A percentile compares a stretch with the other conserved stretches of the same genome.
Evolutionary conservation across 2,888 invertebrate genomes (phyloP).

Genomic region (Drosophila paranaensis): DNA sequence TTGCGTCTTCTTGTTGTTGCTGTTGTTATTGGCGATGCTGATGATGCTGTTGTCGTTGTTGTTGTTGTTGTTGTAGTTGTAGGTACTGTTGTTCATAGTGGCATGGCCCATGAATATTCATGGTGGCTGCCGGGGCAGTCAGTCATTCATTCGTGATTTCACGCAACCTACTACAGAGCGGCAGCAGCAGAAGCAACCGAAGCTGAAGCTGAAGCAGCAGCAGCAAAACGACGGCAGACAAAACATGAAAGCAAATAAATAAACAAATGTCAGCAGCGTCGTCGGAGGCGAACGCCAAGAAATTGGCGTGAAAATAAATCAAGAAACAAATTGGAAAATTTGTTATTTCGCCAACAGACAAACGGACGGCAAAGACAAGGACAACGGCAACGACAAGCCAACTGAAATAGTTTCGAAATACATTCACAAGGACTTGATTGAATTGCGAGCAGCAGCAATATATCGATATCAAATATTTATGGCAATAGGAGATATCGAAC

Average conservation of each 20-base stretch:
- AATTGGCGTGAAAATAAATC: slow-evolving; percentile 80
- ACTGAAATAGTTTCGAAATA: slow-evolving; percentile 24
- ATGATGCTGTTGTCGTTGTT: slow-evolving; percentile 25
- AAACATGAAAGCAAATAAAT: slow-evolving; percentile 78
- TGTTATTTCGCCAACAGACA: slow-evolving; percentile 64
- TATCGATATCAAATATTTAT: slow-evolving; percentile 6
- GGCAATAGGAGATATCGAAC: neutral
- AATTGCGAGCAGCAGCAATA: neutral
- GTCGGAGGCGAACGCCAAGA: slow-evolving; percentile 66
- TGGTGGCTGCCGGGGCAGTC: slow-evolving; percentile 74
- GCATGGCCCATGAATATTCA: slow-evolving; percentile 73
- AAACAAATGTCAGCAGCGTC: slow-evolving; percentile 73
- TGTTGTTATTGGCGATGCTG: slow-evolving; percentile 23
- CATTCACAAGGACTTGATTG: slow-evolving; percentile 15
- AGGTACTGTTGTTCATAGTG: slow-evolving; percentile 63
- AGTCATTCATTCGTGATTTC: slow-evolving; percentile 79
- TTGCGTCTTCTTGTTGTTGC: slow-evolving; percentile 26
- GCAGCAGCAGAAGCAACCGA: slow-evolving; percentile 9
- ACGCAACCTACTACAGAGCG: slow-evolving; percentile 55
- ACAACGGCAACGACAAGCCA: slow-evolving; percentile 24
- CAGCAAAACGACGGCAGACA: slow-evolving; percentile 58
- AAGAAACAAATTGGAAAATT: slow-evolving; percentile 80
- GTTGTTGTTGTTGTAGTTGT: slow-evolving; percentile 20
- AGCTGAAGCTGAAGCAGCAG: slow-evolving; percentile 7
- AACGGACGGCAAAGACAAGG: slow-evolving; percentile 9